These are phyloP conservation scores for Uropetala carovei DNA, from an alignment of 2,888 invertebrate genomes.

Conservation along the genomic window DNA sequence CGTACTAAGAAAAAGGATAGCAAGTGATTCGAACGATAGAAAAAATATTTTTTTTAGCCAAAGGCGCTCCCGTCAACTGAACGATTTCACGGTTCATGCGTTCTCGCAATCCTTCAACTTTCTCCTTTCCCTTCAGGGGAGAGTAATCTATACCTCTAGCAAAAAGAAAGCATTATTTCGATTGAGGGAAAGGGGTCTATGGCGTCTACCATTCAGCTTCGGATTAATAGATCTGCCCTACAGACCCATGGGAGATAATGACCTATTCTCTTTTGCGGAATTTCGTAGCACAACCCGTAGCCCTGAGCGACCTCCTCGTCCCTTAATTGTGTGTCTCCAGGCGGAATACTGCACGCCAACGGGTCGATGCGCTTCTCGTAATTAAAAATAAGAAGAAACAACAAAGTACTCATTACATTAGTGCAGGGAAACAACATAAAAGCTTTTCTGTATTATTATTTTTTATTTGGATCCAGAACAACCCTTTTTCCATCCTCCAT, in stretches of 20 bases:
- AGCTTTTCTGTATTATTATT: neutral
- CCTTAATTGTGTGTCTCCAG: neutral
- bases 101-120: neutral
- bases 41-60: neutral
- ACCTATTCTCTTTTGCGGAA: neutral
- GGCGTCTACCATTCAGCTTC: neutral
- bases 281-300: too few relatives aligned
- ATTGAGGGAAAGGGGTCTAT: neutral
- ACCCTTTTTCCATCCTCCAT: neutral
- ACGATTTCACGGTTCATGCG: neutral
- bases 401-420: neutral
- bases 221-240: neutral
- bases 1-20: too few relatives aligned
- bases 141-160: neutral
- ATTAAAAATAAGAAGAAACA: neutral
- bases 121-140: neutral
- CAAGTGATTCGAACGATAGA: too few relatives aligned
- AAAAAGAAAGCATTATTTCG: neutral
- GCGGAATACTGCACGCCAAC: neutral
- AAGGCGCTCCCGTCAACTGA: neutral
- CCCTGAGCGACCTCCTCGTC: neutral
- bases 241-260: neutral
- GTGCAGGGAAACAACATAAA: neutral
- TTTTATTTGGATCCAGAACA: neutral
- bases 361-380: neutral